Evolutionary conservation across 2,113 vertebrate species (phyloP).

Genomic region (Microcebus griseorufus): DNA sequence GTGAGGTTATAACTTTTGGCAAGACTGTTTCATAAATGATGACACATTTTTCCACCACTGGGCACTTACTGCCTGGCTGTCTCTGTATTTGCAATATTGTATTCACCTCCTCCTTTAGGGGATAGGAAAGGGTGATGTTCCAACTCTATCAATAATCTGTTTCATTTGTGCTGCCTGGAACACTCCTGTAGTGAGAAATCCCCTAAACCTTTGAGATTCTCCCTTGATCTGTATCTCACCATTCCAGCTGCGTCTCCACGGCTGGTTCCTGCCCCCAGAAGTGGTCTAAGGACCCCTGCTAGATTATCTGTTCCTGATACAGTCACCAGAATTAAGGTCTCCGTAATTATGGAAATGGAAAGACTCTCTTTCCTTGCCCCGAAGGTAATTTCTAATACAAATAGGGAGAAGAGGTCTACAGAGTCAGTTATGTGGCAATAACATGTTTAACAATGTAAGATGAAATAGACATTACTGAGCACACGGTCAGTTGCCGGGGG

Average conservation of each 20-base stretch:
- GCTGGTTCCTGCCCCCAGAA: neutral
- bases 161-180: neutral
- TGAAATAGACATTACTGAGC: fast-evolving
- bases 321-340: neutral
- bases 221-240: neutral
- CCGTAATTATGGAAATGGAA: fast-evolving
- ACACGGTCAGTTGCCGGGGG: fast-evolving
- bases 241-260: fast-evolving
- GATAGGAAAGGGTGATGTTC: no score
- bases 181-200: neutral
- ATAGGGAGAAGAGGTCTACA: neutral
- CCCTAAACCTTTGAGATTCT: neutral
- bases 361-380: neutral
- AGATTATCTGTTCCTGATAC: neutral
- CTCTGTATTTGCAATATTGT: neutral
- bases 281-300: neutral
- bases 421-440: no score
- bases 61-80: neutral
- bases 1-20: neutral
- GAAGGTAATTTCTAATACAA: neutral
- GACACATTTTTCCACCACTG: fast-evolving
- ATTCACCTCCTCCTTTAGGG: no score
- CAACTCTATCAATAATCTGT: no score
- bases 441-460: neutral
- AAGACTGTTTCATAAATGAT: neutral